Base-by-base conservation (phyloP, 1,140 invertebrate species). In the Drosophila hydei region DNA sequence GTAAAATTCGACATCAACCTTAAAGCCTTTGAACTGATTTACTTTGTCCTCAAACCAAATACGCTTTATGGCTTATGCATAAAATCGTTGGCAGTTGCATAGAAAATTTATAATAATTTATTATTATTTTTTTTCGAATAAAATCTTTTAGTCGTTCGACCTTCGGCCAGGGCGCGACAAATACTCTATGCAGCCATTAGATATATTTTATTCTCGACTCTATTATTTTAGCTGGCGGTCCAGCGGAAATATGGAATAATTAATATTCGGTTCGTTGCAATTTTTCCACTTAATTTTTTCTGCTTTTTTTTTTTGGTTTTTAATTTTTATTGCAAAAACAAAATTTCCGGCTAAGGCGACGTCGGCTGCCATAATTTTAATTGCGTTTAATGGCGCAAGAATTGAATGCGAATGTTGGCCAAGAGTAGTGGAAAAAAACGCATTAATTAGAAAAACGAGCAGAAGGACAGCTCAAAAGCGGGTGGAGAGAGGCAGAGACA, bases 371-470 rank as follows among this genome's bases (percentile, higher is more conserved):
- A 83, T 83, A 84, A 83, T 84, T 83, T 84, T 84, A 83, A 83
- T 84, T 77, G 79, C 71, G 58, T 83, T 83, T 79, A 83, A 83
- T 83, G 79, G 75, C 79, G 72, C 59, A 79, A 61, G 71, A 77
- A 74, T 74, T 69, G 64, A 77, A 73, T 69, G 58, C 59, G 71
- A 79, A 75, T 75, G 72, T 36, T 27, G 72, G 55, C n/a, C 25
- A 25, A 56, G 36, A 18, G 69, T 8, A 18, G 69, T 16, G 5
- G 14, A 2, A 45, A 78, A 70, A 72, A 78, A 75, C 58, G 71
- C 79, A 84, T 83, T 83, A 83, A 83, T 83, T 83, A 83, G 75
- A 79, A 84, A 84, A 83, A 84, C 78, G 55, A 77, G 69, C 52
- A 52, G 77, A 54, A 48, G 56, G 56, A 68, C 33, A 45, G 30